phyloP scores from a whole-genome alignment of 2,797 vertebrate species.

The Thamnophis elegans region DNA sequence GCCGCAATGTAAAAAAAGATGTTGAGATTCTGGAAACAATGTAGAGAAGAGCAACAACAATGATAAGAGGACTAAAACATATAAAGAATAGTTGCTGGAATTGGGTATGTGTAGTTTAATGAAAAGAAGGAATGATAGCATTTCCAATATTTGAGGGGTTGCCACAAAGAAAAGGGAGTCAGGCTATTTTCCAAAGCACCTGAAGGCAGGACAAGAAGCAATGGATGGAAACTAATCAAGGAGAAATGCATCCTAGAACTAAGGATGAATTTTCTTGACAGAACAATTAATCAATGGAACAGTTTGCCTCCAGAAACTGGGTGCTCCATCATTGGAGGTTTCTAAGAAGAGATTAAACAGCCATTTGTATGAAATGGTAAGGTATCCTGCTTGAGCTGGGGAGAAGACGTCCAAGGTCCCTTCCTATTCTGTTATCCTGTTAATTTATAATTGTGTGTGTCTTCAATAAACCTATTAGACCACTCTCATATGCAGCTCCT shows the following conservation, averaged over 20 bases:
- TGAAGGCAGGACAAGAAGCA: not conserved
- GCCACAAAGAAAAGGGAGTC: not conserved
- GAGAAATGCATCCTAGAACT: not conserved
- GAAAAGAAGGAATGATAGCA: not conserved
- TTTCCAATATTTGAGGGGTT: not conserved
- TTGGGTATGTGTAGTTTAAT: not conserved
- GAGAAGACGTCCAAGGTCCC: not conserved
- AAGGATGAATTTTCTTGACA: not conserved
- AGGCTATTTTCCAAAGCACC: not conserved
- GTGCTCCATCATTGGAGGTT: not conserved
- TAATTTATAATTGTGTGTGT: not conserved
- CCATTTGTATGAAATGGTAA: not conserved
- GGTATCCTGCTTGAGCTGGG: not conserved
- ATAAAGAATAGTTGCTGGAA: not conserved
- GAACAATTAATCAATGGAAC: not conserved
- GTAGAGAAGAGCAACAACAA: not conserved
- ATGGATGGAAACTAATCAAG: not conserved
- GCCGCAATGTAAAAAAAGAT: not conserved
- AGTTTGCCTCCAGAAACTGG: not conserved
- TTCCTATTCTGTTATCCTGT: not conserved
- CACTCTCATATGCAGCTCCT: not conserved
- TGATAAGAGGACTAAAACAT: not conserved
- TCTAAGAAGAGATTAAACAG: not conserved
- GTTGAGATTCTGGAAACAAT: not conserved
- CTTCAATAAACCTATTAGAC: not conserved